These are phyloP conservation scores for Torymus texanus DNA, from an alignment of 2,888 invertebrate species.

Conservation along the genomic window DNA sequence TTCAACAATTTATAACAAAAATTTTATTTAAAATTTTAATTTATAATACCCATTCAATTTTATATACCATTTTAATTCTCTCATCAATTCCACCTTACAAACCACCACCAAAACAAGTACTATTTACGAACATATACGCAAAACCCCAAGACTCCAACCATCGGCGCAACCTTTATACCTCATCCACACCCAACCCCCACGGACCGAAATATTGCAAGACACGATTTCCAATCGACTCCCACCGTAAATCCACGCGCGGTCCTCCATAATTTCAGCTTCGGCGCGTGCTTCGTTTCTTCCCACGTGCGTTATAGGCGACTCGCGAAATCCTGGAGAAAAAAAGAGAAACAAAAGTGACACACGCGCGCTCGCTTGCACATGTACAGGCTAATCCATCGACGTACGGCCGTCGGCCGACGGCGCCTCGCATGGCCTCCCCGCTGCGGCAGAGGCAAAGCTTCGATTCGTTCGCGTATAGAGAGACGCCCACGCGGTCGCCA, in stretches of 20 bases:
- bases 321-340: not conserved
- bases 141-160: too few species aligned
- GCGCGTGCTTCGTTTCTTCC: too few species aligned
- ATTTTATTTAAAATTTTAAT: too few species aligned
- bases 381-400: slow-evolving; percentile 11
- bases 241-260: slow-evolving; percentile 45
- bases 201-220: slow-evolving; percentile 39
- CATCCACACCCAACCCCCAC: too few species aligned
- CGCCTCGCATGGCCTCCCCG: slow-evolving; percentile 10
- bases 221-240: slow-evolving; percentile 39
- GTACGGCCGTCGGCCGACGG: not conserved
- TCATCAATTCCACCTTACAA: too few species aligned
- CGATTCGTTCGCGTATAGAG: slow-evolving; percentile 6
- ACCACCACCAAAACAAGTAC: too few species aligned
- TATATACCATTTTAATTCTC: too few species aligned
- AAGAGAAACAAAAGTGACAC: not conserved
- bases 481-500: slow-evolving; percentile 39
- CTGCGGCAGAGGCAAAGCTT: not conserved
- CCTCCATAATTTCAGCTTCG: slow-evolving; percentile 32
- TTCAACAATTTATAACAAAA: too few species aligned
- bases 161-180: too few species aligned
- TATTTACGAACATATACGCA: too few species aligned
- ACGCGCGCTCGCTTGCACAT: not conserved
- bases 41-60: too few species aligned
- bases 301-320: too few species aligned